A percentile compares a stretch with the other conserved stretches of the same genome.
Conservation (phyloP, 2,113 vertebrate species). For the Lepus americanus region DNA sequence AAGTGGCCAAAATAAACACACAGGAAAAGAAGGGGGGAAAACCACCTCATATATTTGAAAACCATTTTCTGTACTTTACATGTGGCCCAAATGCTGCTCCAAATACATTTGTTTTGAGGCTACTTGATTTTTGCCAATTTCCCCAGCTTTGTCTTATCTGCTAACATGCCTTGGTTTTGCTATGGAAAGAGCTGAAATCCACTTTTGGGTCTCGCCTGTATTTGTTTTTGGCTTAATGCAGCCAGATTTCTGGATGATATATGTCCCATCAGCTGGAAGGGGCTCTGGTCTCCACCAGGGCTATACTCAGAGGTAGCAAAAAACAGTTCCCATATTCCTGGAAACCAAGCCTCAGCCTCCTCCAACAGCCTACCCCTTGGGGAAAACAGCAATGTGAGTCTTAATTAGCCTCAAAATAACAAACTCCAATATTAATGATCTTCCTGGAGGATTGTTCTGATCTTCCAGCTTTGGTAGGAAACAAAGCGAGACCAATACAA, state of each 20-base stretch:
- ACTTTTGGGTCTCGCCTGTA: conserved; percentile 46
- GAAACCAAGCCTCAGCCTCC: neutral
- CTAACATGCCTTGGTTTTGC: conserved; percentile 62
- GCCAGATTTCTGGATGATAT: conserved; percentile 29
- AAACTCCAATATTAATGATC: conserved; percentile 50
- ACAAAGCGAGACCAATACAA: neutral
- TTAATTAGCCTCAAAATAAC: conserved; percentile 59
- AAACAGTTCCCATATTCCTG: conserved; percentile 35
- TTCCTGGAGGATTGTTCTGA: neutral
- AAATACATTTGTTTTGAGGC: conserved; percentile 71
- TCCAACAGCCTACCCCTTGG: neutral
- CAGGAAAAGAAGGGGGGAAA: no score
- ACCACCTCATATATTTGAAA: conserved; percentile 68
- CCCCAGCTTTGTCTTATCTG: conserved; percentile 66
- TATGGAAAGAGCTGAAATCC: conserved; percentile 42
- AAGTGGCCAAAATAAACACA: no score
- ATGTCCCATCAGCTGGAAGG: neutral
- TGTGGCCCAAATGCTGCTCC: conserved; percentile 70
- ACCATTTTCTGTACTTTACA: conserved; percentile 50
- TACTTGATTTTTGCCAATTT: conserved; percentile 70
- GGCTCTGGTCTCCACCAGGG: neutral
- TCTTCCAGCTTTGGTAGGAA: neutral
- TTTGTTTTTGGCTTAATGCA: conserved; percentile 59
- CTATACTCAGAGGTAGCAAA: neutral
- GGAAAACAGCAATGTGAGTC: neutral